Conservation (phyloP, 2,113 vertebrate species). For the Pseudorectes ferrugineus region DNA sequence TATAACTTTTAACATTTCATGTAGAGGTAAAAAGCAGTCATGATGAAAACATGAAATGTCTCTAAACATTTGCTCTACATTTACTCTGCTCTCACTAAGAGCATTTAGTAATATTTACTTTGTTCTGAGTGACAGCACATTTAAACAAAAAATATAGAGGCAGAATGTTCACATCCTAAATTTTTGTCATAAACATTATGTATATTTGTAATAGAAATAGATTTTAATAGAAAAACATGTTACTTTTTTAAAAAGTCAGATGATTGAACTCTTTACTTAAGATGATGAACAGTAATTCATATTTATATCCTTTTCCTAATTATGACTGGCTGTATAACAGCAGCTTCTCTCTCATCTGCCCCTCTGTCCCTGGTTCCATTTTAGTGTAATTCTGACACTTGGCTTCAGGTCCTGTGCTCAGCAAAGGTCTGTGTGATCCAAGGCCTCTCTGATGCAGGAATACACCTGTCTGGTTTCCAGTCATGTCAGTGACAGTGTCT, state of each 20-base stretch:
- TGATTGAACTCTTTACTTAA: not conserved
- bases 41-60: not conserved
- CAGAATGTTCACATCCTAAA: not conserved
- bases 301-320: not conserved
- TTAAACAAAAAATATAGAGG: not conserved
- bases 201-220: not conserved
- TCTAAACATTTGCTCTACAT: not conserved
- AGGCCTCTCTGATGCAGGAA: not conserved
- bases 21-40: not conserved
- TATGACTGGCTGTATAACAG: not conserved
- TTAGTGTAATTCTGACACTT: not conserved
- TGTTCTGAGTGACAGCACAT: not conserved
- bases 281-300: not conserved
- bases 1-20: not conserved
- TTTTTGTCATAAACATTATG: not conserved
- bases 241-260: not conserved
- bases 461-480: not conserved
- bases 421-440: not conserved
- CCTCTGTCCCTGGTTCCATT: not conserved
- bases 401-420: accelerated
- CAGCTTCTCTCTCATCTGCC: not conserved
- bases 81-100: not conserved
- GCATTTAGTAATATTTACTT: not conserved
- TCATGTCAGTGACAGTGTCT: not conserved
- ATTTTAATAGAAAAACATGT: not conserved